Evolutionary conservation across 2,888 invertebrate genomes (phyloP), one percentile per base, ranked within the genome.

Genomic region (Plemyria rubiginata): DNA sequence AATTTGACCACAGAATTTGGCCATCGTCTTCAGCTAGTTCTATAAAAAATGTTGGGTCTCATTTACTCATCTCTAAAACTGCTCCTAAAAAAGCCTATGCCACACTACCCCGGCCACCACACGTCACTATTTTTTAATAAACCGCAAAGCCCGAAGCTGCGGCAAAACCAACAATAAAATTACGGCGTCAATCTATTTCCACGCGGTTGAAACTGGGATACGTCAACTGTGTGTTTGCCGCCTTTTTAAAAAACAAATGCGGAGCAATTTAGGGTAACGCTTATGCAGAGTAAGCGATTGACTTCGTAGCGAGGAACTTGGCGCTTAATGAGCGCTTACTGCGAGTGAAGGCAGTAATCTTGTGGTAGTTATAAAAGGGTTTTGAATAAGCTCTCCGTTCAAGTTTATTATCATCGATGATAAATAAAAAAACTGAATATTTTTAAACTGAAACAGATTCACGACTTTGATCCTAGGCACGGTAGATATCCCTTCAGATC

Each of bases 171-270:
- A 66, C 64, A 69, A 67, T 65, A 60, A 68, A 60, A 68, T 68
- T 66, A 70, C 66, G 49, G 58, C 66, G 62, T 66, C 63, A 61
- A 67, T 65, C 57, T 61, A 62, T 63, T 68, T 65, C 58, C 60
- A 49, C 60, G 62, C 60, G 61, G 67, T 65, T 57, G 60, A 54
- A 38, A 22, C 29, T 40, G 13, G 55, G 43, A 58, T 65, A 62
- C 63, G 62, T 62, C 66, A 61, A 60, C 61, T 61, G 54, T 54
- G 22, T 62, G 53, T 60, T 63, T 56, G 56, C 48, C 12, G 65
- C 50, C n/a, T 45, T 56, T 56, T 59, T 62, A 46, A 45, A 53
- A 53, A 48, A 59, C 53, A 65, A 60, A 68, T 45, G 32, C 50
- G 48, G 43, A 45, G 50, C 59, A 40, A 55, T 66, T 66, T 41